A percentile compares a stretch with the other conserved stretches of the same genome.
Conservation (phyloP, 2,113 vertebrate species). For the Nannospalax galili region DNA sequence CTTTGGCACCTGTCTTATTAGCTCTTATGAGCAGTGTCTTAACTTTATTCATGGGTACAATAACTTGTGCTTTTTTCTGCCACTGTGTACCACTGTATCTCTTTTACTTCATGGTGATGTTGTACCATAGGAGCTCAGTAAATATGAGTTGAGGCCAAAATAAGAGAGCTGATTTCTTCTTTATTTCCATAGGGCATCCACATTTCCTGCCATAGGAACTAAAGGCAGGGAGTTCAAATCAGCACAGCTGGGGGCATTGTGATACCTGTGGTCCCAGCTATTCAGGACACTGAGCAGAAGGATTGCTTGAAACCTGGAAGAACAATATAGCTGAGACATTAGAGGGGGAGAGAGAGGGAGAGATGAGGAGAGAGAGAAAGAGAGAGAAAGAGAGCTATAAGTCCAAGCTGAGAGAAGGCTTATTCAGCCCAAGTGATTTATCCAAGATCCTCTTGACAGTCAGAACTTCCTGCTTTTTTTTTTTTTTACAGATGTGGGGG, state of each 20-base stretch:
- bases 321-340: not conserved
- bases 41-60: not conserved
- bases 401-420: constrained; percentile 28
- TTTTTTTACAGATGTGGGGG: not conserved
- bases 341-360: not conserved
- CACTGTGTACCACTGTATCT: not conserved
- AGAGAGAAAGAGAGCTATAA: not conserved
- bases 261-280: not conserved
- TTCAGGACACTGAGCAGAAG: not conserved
- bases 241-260: not conserved
- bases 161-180: constrained; percentile 3
- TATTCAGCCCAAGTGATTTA: constrained; percentile 39
- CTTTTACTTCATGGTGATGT: not conserved
- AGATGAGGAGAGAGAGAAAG: not conserved
- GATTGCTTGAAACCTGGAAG: not conserved
- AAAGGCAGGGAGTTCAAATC: not conserved
- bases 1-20: constrained; percentile 12
- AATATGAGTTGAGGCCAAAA: not conserved
- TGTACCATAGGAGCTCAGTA: not conserved
- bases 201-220: not conserved
- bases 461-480: not conserved
- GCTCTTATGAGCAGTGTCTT: not conserved
- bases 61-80: not conserved
- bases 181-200: not conserved
- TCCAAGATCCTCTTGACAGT: not conserved